Evolutionary conservation across 2,888 invertebrate genomes (phyloP), one percentile per base, ranked within the genome.

Genomic region (Ellobium chinense): DNA sequence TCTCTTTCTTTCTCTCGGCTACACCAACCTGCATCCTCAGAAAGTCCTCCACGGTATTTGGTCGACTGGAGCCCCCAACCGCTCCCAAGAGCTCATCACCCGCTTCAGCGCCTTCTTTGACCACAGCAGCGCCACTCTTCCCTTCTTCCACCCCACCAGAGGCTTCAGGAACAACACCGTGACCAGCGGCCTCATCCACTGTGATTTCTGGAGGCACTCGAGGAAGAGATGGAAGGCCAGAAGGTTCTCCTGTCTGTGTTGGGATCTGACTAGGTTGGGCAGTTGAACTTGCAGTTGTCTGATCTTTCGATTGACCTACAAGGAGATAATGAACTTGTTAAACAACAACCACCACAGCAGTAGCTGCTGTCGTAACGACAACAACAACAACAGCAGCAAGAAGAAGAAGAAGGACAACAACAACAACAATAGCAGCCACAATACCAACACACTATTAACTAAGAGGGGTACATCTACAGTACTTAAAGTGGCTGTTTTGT

Each of bases 61-160:
- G 80, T 21, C 69, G n/a, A 36, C 56, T 54, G n/a, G 75, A 46
- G 0, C 80, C 80, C 1, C 80, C 80, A 9, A 69, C 69, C 2
- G 80, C 80, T 21, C 76, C 80, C 1, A 62, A 24, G 2, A 29
- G 14, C 29, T 37, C 73, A 31, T 37, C 39, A 3, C 21, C 66
- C 31, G 36, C 74, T 12, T n/a, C 68, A 27, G 36, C 18, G 56
- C 3, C 56, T 27, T 21, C 29, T 2, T 27, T 54, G 56, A 29
- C 21, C 1, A n/a, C 63, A 9, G 37, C 3, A 63, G 27, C 31
- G 2, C 27, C 37, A n/a, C n/a, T n/a, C n/a, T n/a, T n/a, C n/a
- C n/a, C n/a, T n/a, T n/a, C n/a, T n/a, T n/a, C n/a, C 31, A 65
- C 31, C 65, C 9, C 29, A 31, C 24, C 24, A 9, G 14, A 18